Evolutionary conservation across 2,113 vertebrate species (phyloP).

Genomic region (Bombycilla garrulus): DNA sequence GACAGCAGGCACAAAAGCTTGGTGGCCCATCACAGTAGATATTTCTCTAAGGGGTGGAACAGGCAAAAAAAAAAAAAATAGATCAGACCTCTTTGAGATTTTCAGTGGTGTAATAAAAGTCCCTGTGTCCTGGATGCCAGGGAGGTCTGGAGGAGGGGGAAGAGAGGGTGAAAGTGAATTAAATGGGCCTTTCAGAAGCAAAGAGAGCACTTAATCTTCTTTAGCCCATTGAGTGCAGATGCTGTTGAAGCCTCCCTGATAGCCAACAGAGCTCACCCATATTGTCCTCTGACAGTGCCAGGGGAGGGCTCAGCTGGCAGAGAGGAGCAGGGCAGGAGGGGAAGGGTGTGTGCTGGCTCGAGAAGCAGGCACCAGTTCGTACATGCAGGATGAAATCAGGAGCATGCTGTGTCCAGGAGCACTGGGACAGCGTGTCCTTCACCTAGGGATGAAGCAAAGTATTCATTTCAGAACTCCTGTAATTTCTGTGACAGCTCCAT

Average conservation of each 20-base stretch:
- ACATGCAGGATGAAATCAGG: neutral
- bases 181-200: slow-evolving; percentile 53
- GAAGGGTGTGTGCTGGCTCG: neutral
- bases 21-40: neutral
- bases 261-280: neutral
- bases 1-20: neutral
- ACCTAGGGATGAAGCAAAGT: neutral
- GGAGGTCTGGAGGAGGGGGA: slow-evolving; percentile 1
- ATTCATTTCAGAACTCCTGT: neutral
- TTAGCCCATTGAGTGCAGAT: neutral
- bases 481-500: neutral
- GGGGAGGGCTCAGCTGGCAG: neutral
- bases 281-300: neutral
- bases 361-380: neutral
- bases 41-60: neutral
- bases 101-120: slow-evolving; percentile 39
- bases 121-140: slow-evolving; percentile 50
- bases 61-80: neutral
- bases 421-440: accelerated
- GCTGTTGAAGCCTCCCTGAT: neutral
- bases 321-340: neutral
- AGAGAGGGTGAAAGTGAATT: slow-evolving; percentile 33
- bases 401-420: neutral
- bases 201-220: slow-evolving; percentile 40
- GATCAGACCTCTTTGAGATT: neutral